Conservation (phyloP, 1,140 invertebrate species). For the Chymomyza costata region DNA sequence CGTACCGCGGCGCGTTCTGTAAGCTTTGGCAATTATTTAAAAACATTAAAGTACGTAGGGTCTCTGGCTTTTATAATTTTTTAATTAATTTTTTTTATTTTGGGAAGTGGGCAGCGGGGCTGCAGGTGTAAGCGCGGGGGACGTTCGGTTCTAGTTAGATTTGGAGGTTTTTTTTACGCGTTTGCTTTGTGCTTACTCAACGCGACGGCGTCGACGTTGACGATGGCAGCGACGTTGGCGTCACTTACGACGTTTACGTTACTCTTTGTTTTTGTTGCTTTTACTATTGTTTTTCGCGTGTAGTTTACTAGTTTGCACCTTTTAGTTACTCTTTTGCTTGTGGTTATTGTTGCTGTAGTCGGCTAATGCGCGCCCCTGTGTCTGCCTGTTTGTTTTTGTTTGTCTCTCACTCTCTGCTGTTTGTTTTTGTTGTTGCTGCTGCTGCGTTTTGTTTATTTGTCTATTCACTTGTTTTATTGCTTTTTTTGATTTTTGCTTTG, state of each 20-base stretch:
- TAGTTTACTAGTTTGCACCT: conserved; percentile 41
- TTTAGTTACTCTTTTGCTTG: conserved; percentile 7
- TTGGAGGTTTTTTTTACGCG: too few species aligned
- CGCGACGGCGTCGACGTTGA: too few species aligned
- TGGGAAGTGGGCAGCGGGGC: conserved; percentile 8
- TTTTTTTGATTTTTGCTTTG: conserved; percentile 19
- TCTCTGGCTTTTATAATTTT: conserved; percentile 28
- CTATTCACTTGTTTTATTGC: conserved; percentile 58
- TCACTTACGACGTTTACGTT: too few species aligned
- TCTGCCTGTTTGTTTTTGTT: not conserved
- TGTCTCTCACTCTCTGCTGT: conserved; percentile 7
- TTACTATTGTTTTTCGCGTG: conserved; percentile 13
- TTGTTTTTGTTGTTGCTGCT: conserved; percentile 20
- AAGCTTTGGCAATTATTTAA: conserved; percentile 41
- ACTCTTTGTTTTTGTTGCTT: conserved; percentile 16
- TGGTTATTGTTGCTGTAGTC: conserved; percentile 11
- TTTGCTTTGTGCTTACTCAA: too few species aligned
- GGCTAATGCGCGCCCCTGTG: conserved; percentile 15
- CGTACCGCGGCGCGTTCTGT: not conserved
- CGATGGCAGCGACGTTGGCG: too few species aligned
- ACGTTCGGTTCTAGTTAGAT: too few species aligned
- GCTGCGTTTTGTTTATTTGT: conserved; percentile 53
- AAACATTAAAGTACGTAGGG: conserved; percentile 50
- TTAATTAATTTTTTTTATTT: conserved; percentile 35
- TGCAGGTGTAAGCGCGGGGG: too few species aligned